Conservation (phyloP, 2,797 vertebrate genomes). For the Bucorvus abyssinicus region DNA sequence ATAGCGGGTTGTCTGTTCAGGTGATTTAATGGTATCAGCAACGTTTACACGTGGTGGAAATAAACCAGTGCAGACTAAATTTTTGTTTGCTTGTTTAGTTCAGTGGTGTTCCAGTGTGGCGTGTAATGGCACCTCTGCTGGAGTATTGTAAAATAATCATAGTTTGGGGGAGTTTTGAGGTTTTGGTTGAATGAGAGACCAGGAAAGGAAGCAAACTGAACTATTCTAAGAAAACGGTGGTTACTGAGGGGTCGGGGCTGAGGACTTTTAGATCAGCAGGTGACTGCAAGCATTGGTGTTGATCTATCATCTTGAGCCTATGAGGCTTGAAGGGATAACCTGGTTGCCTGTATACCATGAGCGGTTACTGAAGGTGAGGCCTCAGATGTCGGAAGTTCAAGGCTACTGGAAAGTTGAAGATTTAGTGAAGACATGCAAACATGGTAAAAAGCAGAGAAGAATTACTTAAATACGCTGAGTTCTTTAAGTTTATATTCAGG, state of each 20-base stretch:
- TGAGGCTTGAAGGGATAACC: rapidly evolving
- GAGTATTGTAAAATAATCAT: rapidly evolving
- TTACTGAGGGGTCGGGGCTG: neutral
- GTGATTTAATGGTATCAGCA: rapidly evolving
- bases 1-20: rapidly evolving
- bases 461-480: neutral
- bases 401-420: neutral
- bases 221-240: neutral
- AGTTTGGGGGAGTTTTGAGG: rapidly evolving
- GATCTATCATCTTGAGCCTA: rapidly evolving
- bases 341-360: rapidly evolving
- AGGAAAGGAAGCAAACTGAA: neutral
- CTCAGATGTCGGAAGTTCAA: neutral
- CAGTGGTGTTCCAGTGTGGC: neutral
- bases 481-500: neutral
- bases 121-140: neutral
- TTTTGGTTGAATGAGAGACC: neutral
- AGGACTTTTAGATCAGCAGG: neutral
- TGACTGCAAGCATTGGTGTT: too few relatives aligned
- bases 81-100: too few relatives aligned
- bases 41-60: rapidly evolving
- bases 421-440: neutral
- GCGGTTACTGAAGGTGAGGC: neutral
- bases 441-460: neutral
- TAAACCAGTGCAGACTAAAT: rapidly evolving